Percentiles rank a stretch among this genome's conserved stretches.
Evolutionary conservation across 1,140 invertebrate species (phyloP).

Genomic region (Bombus confusus): DNA sequence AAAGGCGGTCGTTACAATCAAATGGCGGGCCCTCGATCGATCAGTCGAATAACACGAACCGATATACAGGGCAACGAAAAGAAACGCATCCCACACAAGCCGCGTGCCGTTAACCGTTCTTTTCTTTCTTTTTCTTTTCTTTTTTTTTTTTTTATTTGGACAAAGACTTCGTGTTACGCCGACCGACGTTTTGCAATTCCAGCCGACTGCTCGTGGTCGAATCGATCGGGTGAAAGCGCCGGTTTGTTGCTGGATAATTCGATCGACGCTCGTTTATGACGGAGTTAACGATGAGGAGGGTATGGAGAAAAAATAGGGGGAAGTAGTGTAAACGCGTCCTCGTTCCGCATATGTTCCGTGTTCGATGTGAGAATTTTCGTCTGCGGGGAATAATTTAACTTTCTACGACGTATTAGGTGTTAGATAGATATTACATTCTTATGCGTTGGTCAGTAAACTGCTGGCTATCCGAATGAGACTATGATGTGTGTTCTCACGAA

Average conservation of each 20-base stretch:
- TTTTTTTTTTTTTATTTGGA: not conserved
- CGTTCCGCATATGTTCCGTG: no score
- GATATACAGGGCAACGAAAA: slow-evolving; percentile 24
- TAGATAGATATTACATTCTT: not conserved
- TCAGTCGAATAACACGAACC: slow-evolving; percentile 43
- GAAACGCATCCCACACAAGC: slow-evolving; percentile 53
- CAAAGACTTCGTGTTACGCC: slow-evolving; percentile 18
- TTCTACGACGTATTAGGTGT: not conserved
- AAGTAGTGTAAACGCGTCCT: no score
- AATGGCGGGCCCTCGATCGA: slow-evolving; percentile 1
- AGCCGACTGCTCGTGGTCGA: slow-evolving; percentile 34
- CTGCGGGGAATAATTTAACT: not conserved
- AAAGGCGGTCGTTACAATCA: slow-evolving; percentile 53
- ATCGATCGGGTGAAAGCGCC: slow-evolving; percentile 55
- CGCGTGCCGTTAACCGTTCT: slow-evolving; percentile 45
- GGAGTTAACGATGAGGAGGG: not conserved
- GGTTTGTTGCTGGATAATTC: slow-evolving; percentile 58
- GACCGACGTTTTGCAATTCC: slow-evolving; percentile 57
- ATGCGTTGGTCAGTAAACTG: no score
- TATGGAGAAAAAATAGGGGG: not conserved
- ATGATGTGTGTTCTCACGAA: no score
- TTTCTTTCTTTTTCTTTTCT: slow-evolving; percentile 1
- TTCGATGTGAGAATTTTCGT: not conserved
- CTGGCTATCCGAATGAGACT: no score
- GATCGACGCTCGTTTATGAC: not conserved